A percentile compares a stretch with the other conserved stretches of the same genome.
These are phyloP conservation scores for Paramacrobiotus metropolitanus DNA, from an alignment of 1,140 invertebrate species.

Conservation along the genomic window DNA sequence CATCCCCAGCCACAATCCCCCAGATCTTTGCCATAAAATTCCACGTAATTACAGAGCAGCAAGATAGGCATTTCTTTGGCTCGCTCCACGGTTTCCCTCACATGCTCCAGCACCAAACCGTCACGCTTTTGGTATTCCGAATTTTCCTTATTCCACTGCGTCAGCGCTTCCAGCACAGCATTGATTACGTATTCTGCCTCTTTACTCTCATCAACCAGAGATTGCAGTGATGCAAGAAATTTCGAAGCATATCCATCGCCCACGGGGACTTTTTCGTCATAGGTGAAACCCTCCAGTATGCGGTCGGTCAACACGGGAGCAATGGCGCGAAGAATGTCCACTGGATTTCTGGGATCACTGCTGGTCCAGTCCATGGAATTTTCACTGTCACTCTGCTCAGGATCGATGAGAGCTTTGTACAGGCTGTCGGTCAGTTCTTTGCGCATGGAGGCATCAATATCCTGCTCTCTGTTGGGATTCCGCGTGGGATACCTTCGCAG, in stretches of 20 bases:
- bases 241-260: background rate
- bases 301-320: background rate
- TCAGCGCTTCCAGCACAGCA: background rate
- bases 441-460: too few species aligned
- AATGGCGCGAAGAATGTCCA: background rate
- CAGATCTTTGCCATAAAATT: background rate
- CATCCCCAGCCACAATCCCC: slow-evolving; percentile 1
- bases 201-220: background rate
- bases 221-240: background rate
- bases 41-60: background rate
- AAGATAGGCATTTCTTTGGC: background rate
- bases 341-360: background rate
- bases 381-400: background rate
- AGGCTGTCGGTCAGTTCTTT: too few species aligned
- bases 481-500: too few species aligned
- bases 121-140: background rate
- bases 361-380: background rate
- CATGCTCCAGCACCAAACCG: background rate
- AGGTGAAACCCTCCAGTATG: background rate
- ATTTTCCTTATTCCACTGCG: background rate
- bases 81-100: background rate
- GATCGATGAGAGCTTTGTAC: too few species aligned
- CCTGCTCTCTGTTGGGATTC: too few species aligned
- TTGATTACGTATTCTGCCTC: background rate
- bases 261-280: too few species aligned